phyloP scores from a whole-genome alignment of 2,888 invertebrate genomes.

The Andrena flavipes region DNA sequence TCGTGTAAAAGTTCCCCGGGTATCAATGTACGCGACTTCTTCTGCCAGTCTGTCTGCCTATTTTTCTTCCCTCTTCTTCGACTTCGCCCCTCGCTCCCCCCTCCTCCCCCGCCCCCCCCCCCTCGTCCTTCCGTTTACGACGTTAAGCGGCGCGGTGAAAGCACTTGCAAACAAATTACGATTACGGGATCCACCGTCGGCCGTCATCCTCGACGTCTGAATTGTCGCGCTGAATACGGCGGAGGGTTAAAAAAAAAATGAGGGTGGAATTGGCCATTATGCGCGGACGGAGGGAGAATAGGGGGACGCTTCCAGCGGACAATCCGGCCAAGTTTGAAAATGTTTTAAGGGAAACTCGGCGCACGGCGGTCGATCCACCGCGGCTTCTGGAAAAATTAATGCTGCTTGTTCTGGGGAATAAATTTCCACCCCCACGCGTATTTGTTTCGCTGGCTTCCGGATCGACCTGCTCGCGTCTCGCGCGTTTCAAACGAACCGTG shows the following conservation, averaged over 20 bases:
- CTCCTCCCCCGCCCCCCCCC: too few species aligned
- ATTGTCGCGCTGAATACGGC: conserved; percentile 50
- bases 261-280: conserved; percentile 48
- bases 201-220: conserved; percentile 45
- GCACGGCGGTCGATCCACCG: conserved; percentile 15
- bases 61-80: background rate
- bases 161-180: conserved; percentile 66
- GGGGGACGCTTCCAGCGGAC: conserved; percentile 26
- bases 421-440: conserved; percentile 36
- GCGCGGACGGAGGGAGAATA: conserved; percentile 1
- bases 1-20: conserved; percentile 25
- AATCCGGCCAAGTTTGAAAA: conserved; percentile 54
- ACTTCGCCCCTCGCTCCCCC: background rate
- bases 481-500: conserved; percentile 13
- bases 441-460: conserved; percentile 33
- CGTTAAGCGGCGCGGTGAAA: conserved; percentile 52
- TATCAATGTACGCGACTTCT: conserved; percentile 52
- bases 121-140: conserved; percentile 43
- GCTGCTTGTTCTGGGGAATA: conserved; percentile 40
- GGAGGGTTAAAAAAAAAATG: conserved; percentile 21
- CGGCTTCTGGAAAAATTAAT: conserved; percentile 47
- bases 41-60: conserved; percentile 14
- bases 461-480: conserved; percentile 18
- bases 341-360: conserved; percentile 47
- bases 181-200: conserved; percentile 54